Evolutionary conservation across 2,113 vertebrate species (phyloP).

Genomic region (Microtus richardsoni): DNA sequence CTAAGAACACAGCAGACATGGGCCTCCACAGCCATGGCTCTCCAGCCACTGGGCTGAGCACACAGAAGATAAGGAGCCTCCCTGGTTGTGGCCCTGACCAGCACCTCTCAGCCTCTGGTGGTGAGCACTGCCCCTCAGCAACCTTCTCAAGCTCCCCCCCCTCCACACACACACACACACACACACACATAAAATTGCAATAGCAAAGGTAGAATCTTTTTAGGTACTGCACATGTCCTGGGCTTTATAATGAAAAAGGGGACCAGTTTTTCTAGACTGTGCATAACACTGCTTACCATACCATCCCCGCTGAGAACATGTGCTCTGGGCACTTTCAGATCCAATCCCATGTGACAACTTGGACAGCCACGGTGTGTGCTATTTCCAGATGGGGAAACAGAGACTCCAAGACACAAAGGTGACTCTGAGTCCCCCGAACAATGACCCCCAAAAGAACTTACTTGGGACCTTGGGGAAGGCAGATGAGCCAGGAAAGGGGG

Average conservation of each 20-base stretch:
- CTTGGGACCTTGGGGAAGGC: background rate
- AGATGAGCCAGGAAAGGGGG: rapidly evolving
- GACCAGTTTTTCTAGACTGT: background rate
- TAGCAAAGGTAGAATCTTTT: background rate
- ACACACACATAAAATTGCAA: background rate
- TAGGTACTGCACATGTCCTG: background rate
- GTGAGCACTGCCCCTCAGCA: background rate
- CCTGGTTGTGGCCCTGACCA: background rate
- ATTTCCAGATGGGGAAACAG: background rate
- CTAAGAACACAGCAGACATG: too few species aligned
- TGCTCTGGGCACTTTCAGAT: background rate
- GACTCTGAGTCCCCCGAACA: background rate
- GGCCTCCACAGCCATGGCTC: too few species aligned
- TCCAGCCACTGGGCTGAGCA: background rate
- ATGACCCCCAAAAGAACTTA: background rate
- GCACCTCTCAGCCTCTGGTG: background rate
- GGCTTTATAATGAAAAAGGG: background rate
- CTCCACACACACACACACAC: background rate
- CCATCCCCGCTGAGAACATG: background rate
- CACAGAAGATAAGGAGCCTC: background rate
- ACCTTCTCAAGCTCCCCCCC: background rate
- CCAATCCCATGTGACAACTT: background rate
- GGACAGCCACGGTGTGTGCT: background rate
- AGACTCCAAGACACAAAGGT: background rate
- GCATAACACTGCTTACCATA: too few species aligned